phyloP scores from a whole-genome alignment of 2,113 vertebrate species.

The Cacatua alba region DNA sequence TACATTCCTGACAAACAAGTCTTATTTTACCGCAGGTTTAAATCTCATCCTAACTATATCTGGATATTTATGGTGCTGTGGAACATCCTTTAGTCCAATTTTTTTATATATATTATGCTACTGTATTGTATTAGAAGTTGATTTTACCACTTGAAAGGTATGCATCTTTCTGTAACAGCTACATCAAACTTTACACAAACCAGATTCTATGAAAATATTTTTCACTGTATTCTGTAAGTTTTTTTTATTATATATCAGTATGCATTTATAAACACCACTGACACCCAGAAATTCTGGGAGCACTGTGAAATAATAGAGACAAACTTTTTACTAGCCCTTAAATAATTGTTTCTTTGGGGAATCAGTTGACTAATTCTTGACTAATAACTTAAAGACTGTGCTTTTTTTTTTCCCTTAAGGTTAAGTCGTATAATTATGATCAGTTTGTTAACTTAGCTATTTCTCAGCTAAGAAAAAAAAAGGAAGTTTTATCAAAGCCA shows the following conservation, averaged over 20 bases:
- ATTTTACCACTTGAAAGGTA: constrained; percentile 12
- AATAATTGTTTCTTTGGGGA: neutral
- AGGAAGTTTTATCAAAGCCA: neutral
- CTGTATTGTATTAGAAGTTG: neutral
- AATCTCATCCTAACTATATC: constrained; percentile 2
- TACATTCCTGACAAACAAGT: neutral
- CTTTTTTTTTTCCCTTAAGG: neutral
- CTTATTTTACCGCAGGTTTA: neutral
- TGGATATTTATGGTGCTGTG: neutral
- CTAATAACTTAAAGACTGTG: neutral
- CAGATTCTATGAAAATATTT: neutral
- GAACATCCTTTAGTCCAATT: neutral
- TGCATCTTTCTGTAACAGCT: neutral
- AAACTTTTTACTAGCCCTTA: neutral
- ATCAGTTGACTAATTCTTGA: neutral
- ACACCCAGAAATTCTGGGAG: accelerated
- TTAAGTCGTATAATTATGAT: neutral
- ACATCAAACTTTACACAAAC: neutral
- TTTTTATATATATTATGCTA: neutral
- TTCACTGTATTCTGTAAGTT: neutral
- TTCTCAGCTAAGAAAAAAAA: neutral
- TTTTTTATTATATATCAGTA: neutral
- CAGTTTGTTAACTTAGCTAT: neutral
- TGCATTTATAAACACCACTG: neutral
- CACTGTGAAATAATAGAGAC: neutral